Percentiles rank a stretch among this genome's conserved stretches.
Evolutionary conservation across 2,113 vertebrate species (phyloP).

Genomic region (Perognathus longimembris): DNA sequence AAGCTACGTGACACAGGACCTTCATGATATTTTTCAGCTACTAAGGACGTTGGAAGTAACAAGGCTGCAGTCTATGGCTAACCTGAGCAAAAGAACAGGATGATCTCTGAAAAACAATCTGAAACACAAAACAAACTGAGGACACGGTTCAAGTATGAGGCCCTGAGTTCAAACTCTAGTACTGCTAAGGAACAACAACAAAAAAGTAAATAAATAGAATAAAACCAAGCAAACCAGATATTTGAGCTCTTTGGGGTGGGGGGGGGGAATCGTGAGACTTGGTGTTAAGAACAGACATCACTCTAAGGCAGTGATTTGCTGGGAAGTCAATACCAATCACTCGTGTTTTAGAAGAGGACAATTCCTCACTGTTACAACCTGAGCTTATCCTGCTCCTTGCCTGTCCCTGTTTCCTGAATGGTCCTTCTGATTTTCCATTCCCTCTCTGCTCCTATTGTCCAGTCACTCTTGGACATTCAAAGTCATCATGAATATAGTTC

Average conservation of each 20-base stretch:
- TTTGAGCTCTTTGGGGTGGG: background rate
- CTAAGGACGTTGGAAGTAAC: too few species aligned
- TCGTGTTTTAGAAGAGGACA: background rate
- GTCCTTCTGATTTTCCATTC: background rate
- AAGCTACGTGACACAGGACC: background rate
- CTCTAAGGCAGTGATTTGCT: background rate
- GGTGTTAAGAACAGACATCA: background rate
- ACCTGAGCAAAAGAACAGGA: too few species aligned
- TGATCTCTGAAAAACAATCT: too few species aligned
- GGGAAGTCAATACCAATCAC: background rate
- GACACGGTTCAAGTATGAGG: too few species aligned
- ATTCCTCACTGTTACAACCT: background rate
- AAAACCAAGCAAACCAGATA: background rate
- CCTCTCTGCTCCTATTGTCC: accelerated
- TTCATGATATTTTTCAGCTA: background rate
- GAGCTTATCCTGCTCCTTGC: background rate
- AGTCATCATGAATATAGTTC: background rate
- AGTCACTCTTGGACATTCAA: background rate
- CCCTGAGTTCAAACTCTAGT: too few species aligned
- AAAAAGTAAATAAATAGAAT: too few species aligned
- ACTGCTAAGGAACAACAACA: too few species aligned
- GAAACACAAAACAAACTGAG: too few species aligned
- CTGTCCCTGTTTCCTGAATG: background rate
- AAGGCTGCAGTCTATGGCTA: too few species aligned
- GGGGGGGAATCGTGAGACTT: background rate